Percentiles rank a stretch among this genome's conserved stretches.
phyloP scores from a whole-genome alignment of 2,113 vertebrate species.

The Oreochromis aureus region DNA sequence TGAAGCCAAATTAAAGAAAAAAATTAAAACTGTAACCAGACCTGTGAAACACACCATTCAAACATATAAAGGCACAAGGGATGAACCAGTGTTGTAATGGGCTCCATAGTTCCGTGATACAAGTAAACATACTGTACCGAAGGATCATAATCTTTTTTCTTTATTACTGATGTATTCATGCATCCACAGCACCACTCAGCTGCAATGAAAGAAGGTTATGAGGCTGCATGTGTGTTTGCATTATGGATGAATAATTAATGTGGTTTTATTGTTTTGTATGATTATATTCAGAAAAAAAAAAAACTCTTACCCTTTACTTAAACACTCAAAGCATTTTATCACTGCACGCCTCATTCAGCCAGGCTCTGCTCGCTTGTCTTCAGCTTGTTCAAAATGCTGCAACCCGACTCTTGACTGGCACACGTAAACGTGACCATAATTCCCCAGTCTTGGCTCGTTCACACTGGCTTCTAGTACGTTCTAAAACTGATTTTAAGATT shows the following conservation, averaged over 20 bases:
- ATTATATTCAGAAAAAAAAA: background rate
- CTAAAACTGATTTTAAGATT: background rate
- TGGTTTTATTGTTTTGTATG: background rate
- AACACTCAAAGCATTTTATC: background rate
- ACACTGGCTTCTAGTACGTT: background rate
- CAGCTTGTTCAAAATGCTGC: background rate
- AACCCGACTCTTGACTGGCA: background rate
- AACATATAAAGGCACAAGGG: background rate
- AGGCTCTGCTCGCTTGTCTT: background rate
- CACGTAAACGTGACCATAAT: background rate
- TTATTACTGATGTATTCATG: background rate
- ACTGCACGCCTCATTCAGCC: background rate
- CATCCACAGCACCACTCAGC: background rate
- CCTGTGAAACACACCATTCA: background rate
- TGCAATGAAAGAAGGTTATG: background rate
- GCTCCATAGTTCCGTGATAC: background rate
- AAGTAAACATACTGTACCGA: background rate
- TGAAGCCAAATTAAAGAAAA: background rate
- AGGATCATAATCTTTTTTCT: background rate
- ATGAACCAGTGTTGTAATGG: background rate
- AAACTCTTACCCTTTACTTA: background rate
- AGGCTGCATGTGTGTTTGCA: background rate
- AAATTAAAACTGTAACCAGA: background rate
- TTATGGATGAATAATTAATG: background rate
- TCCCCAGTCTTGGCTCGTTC: background rate